phyloP scores from a whole-genome alignment of 2,797 vertebrate species.

The Syngnathus acus region DNA sequence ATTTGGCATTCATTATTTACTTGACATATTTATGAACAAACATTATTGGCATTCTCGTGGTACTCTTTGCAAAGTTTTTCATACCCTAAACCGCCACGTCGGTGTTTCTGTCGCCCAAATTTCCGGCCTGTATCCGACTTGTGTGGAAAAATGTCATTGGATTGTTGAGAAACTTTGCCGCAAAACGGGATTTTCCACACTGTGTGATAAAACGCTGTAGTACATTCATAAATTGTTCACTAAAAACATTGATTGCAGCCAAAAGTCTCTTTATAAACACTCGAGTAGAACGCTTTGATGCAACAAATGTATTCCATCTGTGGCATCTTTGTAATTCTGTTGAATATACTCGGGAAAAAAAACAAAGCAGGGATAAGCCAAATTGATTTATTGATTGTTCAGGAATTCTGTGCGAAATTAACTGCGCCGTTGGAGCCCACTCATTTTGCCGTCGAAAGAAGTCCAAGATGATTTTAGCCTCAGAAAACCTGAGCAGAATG shows the following conservation, averaged over 20 bases:
- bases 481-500: background rate
- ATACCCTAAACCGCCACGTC: constrained; percentile 3
- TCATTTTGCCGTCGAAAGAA: background rate
- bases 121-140: constrained; percentile 2
- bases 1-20: background rate
- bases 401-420: background rate
- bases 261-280: background rate
- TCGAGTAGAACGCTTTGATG: background rate
- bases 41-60: background rate
- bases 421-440: background rate
- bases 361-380: background rate
- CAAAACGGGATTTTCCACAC: constrained; percentile 6
- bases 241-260: background rate
- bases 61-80: constrained; percentile 1
- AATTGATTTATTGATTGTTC: background rate
- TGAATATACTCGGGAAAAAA: background rate
- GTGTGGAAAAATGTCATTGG: background rate
- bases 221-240: constrained; percentile 1
- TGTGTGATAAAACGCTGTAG: background rate
- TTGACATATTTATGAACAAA: background rate
- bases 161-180: background rate
- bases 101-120: constrained; percentile 1
- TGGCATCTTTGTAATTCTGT: background rate
- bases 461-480: background rate
- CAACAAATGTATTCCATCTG: constrained; percentile 4